These are phyloP conservation scores for Laspeyria flexula DNA, from an alignment of 2,888 invertebrate species.

Conservation along the genomic window DNA sequence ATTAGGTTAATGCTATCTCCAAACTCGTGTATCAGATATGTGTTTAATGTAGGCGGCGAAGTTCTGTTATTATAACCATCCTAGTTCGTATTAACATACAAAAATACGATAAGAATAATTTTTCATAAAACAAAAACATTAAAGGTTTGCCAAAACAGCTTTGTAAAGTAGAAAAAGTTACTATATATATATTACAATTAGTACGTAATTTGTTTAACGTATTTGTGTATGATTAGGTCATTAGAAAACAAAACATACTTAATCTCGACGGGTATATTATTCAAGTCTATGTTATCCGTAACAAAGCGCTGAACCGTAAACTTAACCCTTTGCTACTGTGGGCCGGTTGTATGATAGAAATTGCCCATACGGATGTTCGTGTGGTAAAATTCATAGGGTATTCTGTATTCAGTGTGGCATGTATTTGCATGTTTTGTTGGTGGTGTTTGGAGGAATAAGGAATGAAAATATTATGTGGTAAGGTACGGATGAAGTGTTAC, in stretches of 20 bases:
- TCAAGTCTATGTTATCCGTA: conserved; percentile 34
- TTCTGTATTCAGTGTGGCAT: conserved; percentile 38
- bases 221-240: neutral
- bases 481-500: too few species aligned
- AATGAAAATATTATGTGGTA: neutral
- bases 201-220: too few species aligned
- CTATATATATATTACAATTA: too few species aligned
- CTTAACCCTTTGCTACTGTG: conserved; percentile 59
- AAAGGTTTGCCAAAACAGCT: neutral
- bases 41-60: too few species aligned
- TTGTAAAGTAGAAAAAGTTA: too few species aligned
- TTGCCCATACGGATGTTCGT: conserved; percentile 54
- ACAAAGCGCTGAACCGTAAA: conserved; percentile 57
- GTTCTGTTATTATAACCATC: too few species aligned
- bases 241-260: neutral
- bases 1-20: too few species aligned
- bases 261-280: conserved; percentile 39
- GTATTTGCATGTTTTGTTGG: conserved; percentile 43
- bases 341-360: conserved; percentile 59
- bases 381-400: conserved; percentile 64
- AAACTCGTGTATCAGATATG: too few species aligned
- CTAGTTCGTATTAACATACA: too few species aligned
- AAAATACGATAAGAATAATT: neutral
- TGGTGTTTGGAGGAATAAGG: neutral
- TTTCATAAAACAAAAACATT: neutral